Evolutionary conservation across 2,113 vertebrate genomes (phyloP).

Genomic region (Glaucomys volans): DNA sequence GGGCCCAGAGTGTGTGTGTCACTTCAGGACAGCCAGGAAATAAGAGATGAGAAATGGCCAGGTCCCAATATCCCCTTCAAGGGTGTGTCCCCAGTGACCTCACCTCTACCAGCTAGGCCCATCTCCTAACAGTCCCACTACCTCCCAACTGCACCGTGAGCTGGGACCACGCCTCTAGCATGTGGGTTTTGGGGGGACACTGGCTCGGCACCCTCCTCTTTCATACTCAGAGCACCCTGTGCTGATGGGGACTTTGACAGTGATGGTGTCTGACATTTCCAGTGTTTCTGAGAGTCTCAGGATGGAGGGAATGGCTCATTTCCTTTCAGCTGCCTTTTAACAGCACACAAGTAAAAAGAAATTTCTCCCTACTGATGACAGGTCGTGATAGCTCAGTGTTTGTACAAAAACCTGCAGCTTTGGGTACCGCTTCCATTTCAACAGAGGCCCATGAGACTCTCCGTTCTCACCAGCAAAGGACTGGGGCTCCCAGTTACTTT

Average conservation of each 20-base stretch:
- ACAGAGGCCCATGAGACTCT: neutral
- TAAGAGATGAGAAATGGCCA: neutral
- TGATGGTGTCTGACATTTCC: neutral
- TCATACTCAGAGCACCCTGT: fast-evolving
- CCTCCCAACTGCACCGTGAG: neutral
- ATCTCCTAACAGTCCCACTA: neutral
- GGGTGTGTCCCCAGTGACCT: neutral
- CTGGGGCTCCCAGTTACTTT: neutral
- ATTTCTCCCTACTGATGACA: neutral
- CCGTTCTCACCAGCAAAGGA: neutral
- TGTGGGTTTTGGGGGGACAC: neutral
- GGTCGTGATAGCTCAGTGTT: neutral
- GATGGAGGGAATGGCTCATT: fast-evolving
- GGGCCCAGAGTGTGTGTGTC: neutral
- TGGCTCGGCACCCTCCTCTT: no score
- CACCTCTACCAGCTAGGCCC: neutral
- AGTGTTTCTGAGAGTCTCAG: neutral
- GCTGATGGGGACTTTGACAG: fast-evolving
- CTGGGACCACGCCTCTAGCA: neutral
- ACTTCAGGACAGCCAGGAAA: neutral
- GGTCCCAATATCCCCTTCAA: neutral
- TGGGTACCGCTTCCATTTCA: neutral
- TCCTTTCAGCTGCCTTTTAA: neutral
- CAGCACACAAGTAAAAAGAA: neutral
- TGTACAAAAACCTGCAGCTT: neutral